These are phyloP conservation scores for Pristionchus mayeri DNA, from an alignment of 2,888 invertebrate genomes.

Conservation along the genomic window DNA sequence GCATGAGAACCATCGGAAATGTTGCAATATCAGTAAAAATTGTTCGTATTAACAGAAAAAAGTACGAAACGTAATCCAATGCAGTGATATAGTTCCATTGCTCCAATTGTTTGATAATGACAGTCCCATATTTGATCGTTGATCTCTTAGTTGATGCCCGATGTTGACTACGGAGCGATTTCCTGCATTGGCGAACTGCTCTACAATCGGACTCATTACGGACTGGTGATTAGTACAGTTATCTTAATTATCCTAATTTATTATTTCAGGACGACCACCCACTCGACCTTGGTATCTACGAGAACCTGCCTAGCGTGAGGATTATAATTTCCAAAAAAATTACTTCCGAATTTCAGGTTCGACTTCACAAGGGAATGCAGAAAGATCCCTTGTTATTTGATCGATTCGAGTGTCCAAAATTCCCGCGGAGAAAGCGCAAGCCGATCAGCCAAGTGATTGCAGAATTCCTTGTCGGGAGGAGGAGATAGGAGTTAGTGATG, in stretches of 20 bases:
- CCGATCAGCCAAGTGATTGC: constrained; percentile 12
- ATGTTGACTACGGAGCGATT: constrained; percentile 37
- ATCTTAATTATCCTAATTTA: neutral
- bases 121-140: constrained; percentile 11
- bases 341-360: neutral
- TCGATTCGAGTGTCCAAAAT: constrained; percentile 28
- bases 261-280: constrained; percentile 21
- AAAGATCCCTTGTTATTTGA: neutral
- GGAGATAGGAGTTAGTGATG: neutral
- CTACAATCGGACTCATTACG: constrained; percentile 23
- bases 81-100: too few relatives aligned
- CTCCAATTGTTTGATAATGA: too few relatives aligned
- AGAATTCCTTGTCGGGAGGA: neutral
- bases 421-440: neutral
- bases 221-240: neutral
- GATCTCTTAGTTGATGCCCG: constrained; percentile 30
- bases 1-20: too few relatives aligned
- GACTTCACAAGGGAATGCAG: constrained; percentile 21
- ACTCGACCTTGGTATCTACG: constrained; percentile 10
- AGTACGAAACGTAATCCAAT: neutral
- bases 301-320: constrained; percentile 26
- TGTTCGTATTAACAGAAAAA: too few relatives aligned
- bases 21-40: too few relatives aligned
- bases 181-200: constrained; percentile 47
- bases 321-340: neutral